Percentiles rank a stretch among this genome's conserved stretches.
Conservation (phyloP, 2,113 vertebrate genomes). For the Amia ocellicauda region DNA sequence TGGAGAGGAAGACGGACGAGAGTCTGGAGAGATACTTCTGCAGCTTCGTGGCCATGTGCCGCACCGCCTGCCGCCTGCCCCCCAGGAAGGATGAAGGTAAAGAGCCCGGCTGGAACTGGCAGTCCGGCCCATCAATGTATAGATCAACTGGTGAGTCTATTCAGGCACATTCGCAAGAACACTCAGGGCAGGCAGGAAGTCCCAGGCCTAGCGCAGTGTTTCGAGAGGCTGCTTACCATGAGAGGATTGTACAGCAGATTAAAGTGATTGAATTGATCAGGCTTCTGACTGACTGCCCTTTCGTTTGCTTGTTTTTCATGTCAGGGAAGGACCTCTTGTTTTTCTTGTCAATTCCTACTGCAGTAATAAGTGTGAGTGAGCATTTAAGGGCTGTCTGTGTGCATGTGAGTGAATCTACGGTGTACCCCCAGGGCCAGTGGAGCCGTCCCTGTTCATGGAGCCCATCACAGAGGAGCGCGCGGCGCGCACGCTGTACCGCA, state of each 20-base stretch:
- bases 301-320: too few relatives aligned
- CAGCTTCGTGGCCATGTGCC: constrained; percentile 94
- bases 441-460: constrained; percentile 80
- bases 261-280: too few relatives aligned
- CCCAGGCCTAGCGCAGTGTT: too few relatives aligned
- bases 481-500: constrained; percentile 90
- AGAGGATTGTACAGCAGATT: too few relatives aligned
- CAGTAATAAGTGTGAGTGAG: too few relatives aligned
- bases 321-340: too few relatives aligned
- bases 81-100: constrained; percentile 87
- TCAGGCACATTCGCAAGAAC: too few relatives aligned
- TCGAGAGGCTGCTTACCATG: too few relatives aligned
- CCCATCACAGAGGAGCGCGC: constrained; percentile 93
- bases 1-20: constrained; percentile 94
- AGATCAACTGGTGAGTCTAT: too few relatives aligned
- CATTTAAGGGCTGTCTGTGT: not conserved
- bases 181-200: too few relatives aligned
- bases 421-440: constrained; percentile 64
- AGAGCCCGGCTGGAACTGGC: constrained; percentile 18
- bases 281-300: too few relatives aligned
- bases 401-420: not conserved
- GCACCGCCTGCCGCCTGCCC: constrained; percentile 86
- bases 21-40: constrained; percentile 92
- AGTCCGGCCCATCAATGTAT: too few relatives aligned
- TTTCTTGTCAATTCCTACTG: not conserved